A percentile compares a stretch with the other conserved stretches of the same genome.
Conservation (phyloP, 2,888 invertebrate species). For the Dynastes grantii region DNA sequence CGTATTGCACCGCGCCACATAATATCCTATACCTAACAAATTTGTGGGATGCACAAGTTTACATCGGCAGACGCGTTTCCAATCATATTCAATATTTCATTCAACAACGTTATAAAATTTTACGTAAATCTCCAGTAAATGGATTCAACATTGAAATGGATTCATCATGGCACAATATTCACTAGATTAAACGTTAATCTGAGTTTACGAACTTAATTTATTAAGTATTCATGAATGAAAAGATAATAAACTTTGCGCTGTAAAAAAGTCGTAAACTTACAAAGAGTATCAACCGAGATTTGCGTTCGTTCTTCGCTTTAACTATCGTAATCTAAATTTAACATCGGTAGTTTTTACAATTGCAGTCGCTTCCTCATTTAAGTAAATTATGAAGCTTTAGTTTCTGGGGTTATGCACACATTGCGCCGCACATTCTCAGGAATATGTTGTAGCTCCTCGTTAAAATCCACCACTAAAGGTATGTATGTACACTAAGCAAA, state of each 20-base stretch:
- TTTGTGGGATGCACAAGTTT: too few relatives aligned
- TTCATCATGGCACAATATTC: constrained; percentile 13
- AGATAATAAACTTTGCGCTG: constrained; percentile 25
- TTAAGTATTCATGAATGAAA: constrained; percentile 27
- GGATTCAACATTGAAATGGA: neutral
- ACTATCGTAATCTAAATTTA: constrained; percentile 20
- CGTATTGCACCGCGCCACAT: too few relatives aligned
- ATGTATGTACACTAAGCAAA: too few relatives aligned
- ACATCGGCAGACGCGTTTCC: neutral
- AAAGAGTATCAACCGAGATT: constrained; percentile 31
- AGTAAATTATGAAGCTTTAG: constrained; percentile 1
- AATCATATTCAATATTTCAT: neutral
- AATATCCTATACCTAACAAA: too few relatives aligned
- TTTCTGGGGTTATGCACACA: too few relatives aligned
- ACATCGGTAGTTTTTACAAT: neutral
- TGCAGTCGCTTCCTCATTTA: neutral
- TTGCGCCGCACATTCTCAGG: too few relatives aligned
- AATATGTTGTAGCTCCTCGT: too few relatives aligned
- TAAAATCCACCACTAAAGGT: too few relatives aligned
- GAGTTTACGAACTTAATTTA: constrained; percentile 26
- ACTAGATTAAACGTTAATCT: constrained; percentile 19
- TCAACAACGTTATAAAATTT: constrained; percentile 7
- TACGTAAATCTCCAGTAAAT: neutral
- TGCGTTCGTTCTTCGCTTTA: constrained; percentile 3
- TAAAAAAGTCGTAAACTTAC: constrained; percentile 24